phyloP scores from a whole-genome alignment of 2,113 vertebrate species.

The Saiga tatarica region DNA sequence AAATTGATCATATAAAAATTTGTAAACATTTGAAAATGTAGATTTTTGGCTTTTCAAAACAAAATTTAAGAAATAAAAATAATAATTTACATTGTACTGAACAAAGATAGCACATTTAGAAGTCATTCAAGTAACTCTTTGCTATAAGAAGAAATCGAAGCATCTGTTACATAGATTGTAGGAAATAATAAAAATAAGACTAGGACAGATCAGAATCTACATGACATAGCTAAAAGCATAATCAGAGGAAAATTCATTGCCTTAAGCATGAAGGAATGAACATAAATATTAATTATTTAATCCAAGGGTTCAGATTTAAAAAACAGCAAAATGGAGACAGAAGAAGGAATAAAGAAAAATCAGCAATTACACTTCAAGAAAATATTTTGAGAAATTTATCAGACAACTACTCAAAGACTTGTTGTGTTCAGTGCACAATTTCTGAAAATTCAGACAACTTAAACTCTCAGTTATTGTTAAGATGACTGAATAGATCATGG shows the following conservation, averaged over 20 bases:
- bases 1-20: background rate
- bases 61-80: constrained; percentile 8
- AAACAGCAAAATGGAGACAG: background rate
- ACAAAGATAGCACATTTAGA: background rate
- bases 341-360: background rate
- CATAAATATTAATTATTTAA: background rate
- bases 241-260: background rate
- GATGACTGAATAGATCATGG: background rate
- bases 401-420: background rate
- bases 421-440: background rate
- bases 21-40: background rate
- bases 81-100: background rate
- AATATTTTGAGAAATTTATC: background rate
- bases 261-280: background rate
- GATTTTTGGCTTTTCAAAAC: background rate
- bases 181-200: background rate
- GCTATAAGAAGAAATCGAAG: background rate
- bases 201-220: background rate
- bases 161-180: background rate
- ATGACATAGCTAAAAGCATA: background rate
- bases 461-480: background rate
- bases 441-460: background rate
- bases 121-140: background rate
- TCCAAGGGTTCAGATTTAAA: background rate
- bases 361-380: background rate